These are phyloP conservation scores for Dendropsophus ebraccatus DNA, from an alignment of 2,113 vertebrate species.

Conservation along the genomic window DNA sequence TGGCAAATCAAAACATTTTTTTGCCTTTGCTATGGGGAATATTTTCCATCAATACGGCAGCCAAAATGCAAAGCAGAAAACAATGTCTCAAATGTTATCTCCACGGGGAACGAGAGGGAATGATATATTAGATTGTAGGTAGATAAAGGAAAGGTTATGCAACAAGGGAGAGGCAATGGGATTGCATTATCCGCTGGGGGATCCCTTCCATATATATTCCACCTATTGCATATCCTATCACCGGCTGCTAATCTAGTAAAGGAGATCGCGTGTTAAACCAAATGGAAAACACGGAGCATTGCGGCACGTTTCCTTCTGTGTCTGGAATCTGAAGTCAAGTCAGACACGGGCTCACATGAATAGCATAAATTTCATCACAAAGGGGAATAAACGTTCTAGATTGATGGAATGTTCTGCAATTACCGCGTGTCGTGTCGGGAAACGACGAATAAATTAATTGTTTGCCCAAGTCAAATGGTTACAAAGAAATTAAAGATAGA, in stretches of 20 bases:
- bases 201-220: neutral
- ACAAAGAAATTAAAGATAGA: too few relatives aligned
- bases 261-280: neutral
- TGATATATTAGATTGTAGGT: conserved; percentile 22
- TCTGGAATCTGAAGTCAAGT: neutral
- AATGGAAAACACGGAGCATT: neutral
- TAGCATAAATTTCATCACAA: neutral
- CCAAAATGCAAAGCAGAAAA: conserved; percentile 2
- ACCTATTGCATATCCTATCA: conserved; percentile 2
- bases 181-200: conserved; percentile 12
- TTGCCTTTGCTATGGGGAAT: neutral
- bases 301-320: neutral
- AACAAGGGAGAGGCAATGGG: conserved; percentile 9
- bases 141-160: conserved; percentile 22
- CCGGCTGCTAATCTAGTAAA: conserved; percentile 1
- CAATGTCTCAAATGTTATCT: conserved; percentile 22
- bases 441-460: neutral
- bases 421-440: neutral
- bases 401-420: neutral
- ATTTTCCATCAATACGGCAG: neutral
- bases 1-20: neutral
- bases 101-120: neutral
- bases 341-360: neutral
- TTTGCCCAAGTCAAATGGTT: neutral
- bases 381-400: neutral